phyloP scores from a whole-genome alignment of 2,113 vertebrate genomes.

The Rhea americana region DNA sequence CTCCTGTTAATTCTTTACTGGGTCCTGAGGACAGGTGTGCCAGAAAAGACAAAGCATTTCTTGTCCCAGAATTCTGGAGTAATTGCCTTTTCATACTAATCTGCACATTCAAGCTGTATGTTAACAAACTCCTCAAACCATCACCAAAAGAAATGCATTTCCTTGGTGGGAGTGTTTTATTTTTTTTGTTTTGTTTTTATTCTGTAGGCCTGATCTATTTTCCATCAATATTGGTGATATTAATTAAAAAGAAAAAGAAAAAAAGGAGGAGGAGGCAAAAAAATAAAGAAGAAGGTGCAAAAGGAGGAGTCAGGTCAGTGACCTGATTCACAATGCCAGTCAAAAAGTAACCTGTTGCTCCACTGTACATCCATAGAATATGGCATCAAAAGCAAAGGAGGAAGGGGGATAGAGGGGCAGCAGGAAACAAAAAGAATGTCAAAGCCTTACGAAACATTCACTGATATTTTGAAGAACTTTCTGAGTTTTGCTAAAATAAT shows the following conservation, averaged over 20 bases:
- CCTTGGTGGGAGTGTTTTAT: background rate
- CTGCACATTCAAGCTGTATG: background rate
- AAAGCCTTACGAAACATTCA: background rate
- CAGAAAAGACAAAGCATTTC: background rate
- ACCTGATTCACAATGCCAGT: background rate
- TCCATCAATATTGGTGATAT: background rate
- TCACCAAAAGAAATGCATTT: background rate
- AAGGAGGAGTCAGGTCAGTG: background rate
- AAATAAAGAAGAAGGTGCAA: background rate
- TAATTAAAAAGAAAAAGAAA: background rate
- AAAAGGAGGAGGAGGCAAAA: background rate
- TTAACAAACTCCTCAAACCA: background rate
- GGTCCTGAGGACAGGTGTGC: background rate
- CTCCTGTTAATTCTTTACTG: background rate
- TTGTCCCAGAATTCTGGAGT: background rate
- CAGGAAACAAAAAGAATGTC: background rate
- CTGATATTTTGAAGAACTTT: background rate
- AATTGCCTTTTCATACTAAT: background rate
- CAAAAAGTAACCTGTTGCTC: background rate
- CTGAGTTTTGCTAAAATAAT: background rate
- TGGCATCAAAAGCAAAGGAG: background rate
- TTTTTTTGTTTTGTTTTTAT: background rate
- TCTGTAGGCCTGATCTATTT: background rate
- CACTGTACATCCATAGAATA: background rate
- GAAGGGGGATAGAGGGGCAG: background rate